Base-by-base conservation (phyloP, 2,888 invertebrate genomes). In the Drosophila nigricruria region DNA sequence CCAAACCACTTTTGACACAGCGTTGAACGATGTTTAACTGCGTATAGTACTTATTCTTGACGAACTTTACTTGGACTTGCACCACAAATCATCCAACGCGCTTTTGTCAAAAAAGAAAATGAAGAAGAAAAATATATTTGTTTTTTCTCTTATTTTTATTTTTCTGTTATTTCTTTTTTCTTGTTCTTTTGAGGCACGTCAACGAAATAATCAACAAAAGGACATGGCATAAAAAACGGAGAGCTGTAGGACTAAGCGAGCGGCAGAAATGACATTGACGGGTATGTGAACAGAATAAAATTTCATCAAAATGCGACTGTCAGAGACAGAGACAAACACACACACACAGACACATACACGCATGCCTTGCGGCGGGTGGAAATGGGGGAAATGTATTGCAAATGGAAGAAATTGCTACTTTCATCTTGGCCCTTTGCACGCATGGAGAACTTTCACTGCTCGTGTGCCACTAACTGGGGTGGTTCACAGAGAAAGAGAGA, bases 231-330 rank as follows among this genome's bases (percentile, higher is more conserved):
- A 81, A 87, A 77, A 70, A 76, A 74, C 70, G 67, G 36, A 63
- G 36, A 9, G 12, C 59, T 38, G 30, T 43, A 54, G 73, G 71
- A 64, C 75, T 77, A 82, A 89, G 82, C 86, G 79, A 77, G 87
- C 84, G 69, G 70, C 84, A 80, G 79, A 89, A 75, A 83, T 90
- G 86, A 91, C 91, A 91, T 90, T 89, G 89, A 91, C 83, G 89
- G 74, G 70, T 88, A 82, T 85, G 90, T 82, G 84, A 79, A 82
- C 77, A 70, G 91, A 90, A 88, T 90, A 82, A 82, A 91, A 88
- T 90, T 82, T 84, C 82, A 77, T 82, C 86, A 79, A 81, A 91
- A 88, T 79, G 81, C 79, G 78, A 80, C 82, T 89, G 84, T 88
- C 88, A 89, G 75, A 77, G 67, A 73, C 86, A 87, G 66, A 71